Conservation (phyloP, 1,140 invertebrate genomes). For the Cyrtorhinus lividipennis region DNA sequence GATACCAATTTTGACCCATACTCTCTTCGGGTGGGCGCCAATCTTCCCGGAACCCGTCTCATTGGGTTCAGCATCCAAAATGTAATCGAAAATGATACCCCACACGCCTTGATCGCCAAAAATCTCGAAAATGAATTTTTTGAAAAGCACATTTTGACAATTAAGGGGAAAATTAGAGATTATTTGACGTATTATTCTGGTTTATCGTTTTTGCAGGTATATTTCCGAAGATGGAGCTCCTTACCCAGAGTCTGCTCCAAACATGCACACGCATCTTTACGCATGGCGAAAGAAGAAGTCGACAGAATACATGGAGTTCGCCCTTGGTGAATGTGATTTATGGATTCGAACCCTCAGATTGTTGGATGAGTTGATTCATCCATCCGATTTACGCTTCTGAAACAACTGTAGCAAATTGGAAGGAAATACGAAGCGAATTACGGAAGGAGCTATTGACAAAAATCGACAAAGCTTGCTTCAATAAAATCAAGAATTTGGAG, state of each 20-base stretch:
- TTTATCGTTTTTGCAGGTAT: background rate
- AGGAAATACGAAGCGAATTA: background rate
- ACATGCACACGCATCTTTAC: background rate
- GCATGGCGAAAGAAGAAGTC: background rate
- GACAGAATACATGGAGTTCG: background rate
- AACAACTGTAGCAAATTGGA: background rate
- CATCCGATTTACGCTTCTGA: background rate
- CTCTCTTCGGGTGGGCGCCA: too few relatives aligned
- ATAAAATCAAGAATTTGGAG: background rate
- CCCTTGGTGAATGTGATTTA: background rate
- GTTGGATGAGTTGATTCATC: background rate
- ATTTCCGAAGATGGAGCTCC: background rate
- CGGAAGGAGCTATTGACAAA: background rate
- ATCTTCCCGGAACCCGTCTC: too few relatives aligned
- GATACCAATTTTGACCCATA: too few relatives aligned
- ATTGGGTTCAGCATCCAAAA: too few relatives aligned
- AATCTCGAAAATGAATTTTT: background rate
- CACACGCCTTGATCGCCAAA: too few relatives aligned
- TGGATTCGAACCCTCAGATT: background rate
- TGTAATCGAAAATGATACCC: too few relatives aligned
- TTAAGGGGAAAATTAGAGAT: too few relatives aligned
- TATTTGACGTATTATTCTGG: background rate
- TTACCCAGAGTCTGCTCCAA: background rate
- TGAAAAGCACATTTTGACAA: background rate
- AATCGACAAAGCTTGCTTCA: background rate